Evolutionary conservation across 2,888 invertebrate species (phyloP).

Genomic region (Metacarcinus magister): DNA sequence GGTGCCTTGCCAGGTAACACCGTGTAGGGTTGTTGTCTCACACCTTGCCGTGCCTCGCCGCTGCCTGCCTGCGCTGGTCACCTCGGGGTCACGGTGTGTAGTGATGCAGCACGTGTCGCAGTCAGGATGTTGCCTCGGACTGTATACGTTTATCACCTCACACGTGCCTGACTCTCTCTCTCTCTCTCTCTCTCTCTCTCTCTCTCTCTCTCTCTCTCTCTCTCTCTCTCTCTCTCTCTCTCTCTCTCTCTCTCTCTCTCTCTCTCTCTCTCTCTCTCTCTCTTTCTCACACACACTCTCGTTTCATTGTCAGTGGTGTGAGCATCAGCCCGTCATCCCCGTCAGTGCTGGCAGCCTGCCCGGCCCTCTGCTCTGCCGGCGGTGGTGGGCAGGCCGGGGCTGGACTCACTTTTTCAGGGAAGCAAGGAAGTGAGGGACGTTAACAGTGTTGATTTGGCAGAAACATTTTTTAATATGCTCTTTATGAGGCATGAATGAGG

Average conservation of each 20-base stretch:
- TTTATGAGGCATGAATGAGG: constrained; percentile 21
- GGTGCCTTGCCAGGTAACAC: neutral
- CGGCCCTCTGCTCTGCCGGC: neutral
- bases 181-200: constrained; percentile 48
- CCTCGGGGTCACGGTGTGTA: neutral
- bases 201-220: constrained; percentile 40
- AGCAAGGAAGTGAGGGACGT: constrained; percentile 19
- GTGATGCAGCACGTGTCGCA: neutral
- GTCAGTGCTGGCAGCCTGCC: neutral
- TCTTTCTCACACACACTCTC: neutral
- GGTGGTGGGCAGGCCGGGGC: neutral
- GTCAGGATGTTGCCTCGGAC: neutral
- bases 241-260: constrained; percentile 36
- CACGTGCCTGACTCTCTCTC: neutral
- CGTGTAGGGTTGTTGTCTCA: neutral
- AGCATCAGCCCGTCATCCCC: neutral
- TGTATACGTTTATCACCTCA: neutral
- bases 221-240: constrained; percentile 48
- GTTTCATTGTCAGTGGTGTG: neutral
- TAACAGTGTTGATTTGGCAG: constrained; percentile 28
- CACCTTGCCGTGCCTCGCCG: neutral
- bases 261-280: constrained; percentile 45
- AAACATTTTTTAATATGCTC: neutral
- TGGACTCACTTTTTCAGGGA: constrained; percentile 8
- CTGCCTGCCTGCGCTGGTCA: neutral